Evolutionary conservation across 2,113 vertebrate genomes (phyloP).

Genomic region (Sylvicapra grimmia): DNA sequence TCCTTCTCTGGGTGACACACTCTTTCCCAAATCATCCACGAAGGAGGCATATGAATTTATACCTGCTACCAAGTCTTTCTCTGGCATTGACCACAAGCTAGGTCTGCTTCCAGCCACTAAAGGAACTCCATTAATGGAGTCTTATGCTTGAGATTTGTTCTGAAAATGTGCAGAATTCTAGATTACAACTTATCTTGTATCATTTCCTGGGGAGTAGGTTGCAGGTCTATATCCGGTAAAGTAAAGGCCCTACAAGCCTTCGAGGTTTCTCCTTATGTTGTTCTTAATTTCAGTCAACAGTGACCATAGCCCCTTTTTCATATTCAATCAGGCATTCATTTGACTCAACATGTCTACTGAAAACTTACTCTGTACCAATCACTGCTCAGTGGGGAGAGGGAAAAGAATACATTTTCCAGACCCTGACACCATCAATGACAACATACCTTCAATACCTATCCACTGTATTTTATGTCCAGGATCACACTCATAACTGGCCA

Average conservation of each 20-base stretch:
- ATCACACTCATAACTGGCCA: not conserved
- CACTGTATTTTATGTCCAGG: not conserved
- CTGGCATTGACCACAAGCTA: not conserved
- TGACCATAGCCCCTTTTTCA: not conserved
- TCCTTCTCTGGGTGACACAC: not conserved
- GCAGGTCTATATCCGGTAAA: not conserved
- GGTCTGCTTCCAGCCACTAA: not conserved
- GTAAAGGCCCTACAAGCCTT: not conserved
- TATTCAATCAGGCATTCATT: not conserved
- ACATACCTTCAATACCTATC: not conserved
- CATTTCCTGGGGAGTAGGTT: not conserved
- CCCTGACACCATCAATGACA: not conserved
- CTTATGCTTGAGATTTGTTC: conserved; percentile 2
- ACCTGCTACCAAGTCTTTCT: not conserved
- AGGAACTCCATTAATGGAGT: not conserved
- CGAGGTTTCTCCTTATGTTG: not conserved
- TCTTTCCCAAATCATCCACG: not conserved
- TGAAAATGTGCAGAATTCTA: not conserved
- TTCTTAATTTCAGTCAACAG: not conserved
- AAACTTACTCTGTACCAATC: not conserved
- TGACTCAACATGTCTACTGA: not conserved
- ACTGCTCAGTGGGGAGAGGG: not conserved
- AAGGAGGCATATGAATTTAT: not conserved
- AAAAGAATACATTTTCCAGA: conserved; percentile 9
- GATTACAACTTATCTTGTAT: not conserved